Percentiles rank a stretch among this genome's conserved stretches.
Conservation (phyloP, 2,113 vertebrate genomes). For the Gymnarchus niloticus region DNA sequence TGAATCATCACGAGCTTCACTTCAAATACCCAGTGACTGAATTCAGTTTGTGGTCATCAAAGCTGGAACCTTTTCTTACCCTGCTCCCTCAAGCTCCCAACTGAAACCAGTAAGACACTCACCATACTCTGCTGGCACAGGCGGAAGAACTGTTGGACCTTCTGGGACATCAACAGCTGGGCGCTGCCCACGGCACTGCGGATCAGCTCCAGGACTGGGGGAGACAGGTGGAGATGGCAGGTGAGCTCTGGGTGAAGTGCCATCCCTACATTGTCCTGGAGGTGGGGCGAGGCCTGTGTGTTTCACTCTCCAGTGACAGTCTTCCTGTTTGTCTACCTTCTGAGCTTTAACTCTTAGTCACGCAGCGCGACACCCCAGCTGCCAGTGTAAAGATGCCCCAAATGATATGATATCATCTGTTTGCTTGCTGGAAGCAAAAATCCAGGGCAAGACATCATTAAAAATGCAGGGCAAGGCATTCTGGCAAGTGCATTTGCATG, state of each 20-base stretch:
- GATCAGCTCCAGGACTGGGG: slow-evolving; percentile 87
- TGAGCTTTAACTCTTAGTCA: neutral
- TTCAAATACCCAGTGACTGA: neutral
- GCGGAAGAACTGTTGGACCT: slow-evolving; percentile 96
- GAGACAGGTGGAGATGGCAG: neutral
- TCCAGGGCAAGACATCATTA: neutral
- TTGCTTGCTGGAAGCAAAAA: neutral
- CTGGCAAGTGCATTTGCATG: neutral
- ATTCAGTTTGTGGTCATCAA: no score
- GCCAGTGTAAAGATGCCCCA: neutral
- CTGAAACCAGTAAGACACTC: slow-evolving; percentile 41
- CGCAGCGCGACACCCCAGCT: neutral
- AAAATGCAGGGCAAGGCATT: neutral
- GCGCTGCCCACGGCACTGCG: slow-evolving; percentile 89
- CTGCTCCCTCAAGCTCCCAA: neutral
- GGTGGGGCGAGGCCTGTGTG: neutral
- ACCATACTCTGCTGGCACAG: slow-evolving; percentile 99
- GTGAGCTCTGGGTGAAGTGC: neutral
- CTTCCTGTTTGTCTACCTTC: neutral
- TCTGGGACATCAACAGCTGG: slow-evolving; percentile 97
- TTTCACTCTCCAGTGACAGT: neutral
- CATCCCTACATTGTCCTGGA: neutral
- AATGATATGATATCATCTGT: neutral
- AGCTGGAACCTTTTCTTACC: neutral
- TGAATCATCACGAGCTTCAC: neutral